phyloP scores from a whole-genome alignment of 2,113 vertebrate genomes.

The Tetrax tetrax region DNA sequence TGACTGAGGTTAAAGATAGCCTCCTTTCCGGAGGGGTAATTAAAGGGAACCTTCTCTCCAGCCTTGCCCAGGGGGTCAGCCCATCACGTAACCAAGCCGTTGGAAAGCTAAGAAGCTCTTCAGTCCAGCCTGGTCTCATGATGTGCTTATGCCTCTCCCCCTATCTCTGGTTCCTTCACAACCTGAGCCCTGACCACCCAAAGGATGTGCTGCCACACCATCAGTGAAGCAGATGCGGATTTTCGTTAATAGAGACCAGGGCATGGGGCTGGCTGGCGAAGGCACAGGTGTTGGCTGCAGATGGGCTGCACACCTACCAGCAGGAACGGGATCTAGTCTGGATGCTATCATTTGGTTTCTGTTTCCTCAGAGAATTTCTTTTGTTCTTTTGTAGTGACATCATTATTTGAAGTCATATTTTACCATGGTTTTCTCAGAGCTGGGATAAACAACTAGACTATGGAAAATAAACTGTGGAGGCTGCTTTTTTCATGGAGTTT shows the following conservation, averaged over 20 bases:
- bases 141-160: background rate
- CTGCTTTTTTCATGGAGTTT: background rate
- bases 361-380: background rate
- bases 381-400: background rate
- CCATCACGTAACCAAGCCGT: background rate
- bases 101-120: background rate
- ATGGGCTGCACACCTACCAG: background rate
- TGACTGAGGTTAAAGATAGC: background rate
- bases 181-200: background rate
- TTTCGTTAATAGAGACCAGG: background rate
- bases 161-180: background rate
- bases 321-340: background rate
- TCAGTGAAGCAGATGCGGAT: background rate
- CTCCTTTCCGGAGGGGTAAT: background rate
- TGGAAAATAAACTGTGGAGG: background rate
- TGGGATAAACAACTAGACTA: background rate
- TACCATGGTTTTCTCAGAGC: background rate
- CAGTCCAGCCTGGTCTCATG: background rate
- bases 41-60: background rate
- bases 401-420: background rate
- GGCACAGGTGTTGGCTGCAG: background rate
- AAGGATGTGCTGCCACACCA: rapidly evolving
- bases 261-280: background rate
- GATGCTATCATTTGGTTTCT: background rate
- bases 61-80: background rate